Evolutionary conservation across 2,113 vertebrate species (phyloP), one percentile per base, ranked within the genome.

Genomic region (Epinephelus cyanopodus): DNA sequence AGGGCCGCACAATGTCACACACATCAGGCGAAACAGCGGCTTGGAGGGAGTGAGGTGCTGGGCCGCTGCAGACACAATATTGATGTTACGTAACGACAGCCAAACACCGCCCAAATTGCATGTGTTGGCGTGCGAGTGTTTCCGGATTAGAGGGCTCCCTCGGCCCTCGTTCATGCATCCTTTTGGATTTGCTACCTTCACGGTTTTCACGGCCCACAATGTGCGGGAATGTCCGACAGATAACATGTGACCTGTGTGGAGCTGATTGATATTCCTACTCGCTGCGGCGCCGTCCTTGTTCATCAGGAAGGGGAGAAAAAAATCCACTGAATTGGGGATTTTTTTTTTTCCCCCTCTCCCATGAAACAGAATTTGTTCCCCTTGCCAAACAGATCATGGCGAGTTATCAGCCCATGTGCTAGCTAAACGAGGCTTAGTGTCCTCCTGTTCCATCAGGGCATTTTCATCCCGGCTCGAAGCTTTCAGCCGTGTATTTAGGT

Each of bases 351-450:
- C 39, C 12, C 1, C 27, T 45, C 0, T 42, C 1, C n/a, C 14
- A 33, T 29, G 57, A 87, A 81, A 70, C 52, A 18, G 42, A 86
- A 69, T 81, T 80, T 65, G 62, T 70, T 86, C 61, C 52, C 65
- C 25, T 54, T 14, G 65, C 84, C 69, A 72, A 90, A 81, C 62
- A 84, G 75, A 89, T 90, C 89, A 74, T 63, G 50, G 80, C 58
- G 42, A 72, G 81, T 86, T 83, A 81, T 88, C 74, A 69, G 73
- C 69, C 80, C 75, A 19, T 87, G 84, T 82, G 81, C 71, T 80
- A 58, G 84, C 82, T 85, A 81, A 92, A 86, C 78, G 13, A 79
- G 82, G 92, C 87, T 93, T 92, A 94, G 82, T 64, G 77, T 87
- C 76, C 78, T 86, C 87, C 73, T 84, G 81, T 70, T 93, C 92